A percentile compares a stretch with the other conserved stretches of the same genome.
phyloP scores from a whole-genome alignment of 1,140 invertebrate species.

The Drosophila varians region DNA sequence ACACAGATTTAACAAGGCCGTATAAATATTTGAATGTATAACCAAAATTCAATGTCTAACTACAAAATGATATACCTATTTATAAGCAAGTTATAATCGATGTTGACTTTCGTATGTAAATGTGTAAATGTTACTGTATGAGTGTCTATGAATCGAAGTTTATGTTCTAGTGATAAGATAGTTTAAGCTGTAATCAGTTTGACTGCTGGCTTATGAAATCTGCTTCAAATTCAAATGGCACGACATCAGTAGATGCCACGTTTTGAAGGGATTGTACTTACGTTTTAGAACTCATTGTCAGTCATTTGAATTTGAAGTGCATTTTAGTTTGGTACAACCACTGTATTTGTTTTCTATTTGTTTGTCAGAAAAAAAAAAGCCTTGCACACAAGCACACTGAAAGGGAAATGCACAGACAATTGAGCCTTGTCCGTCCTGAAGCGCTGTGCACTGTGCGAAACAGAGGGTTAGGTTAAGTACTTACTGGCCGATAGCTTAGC shows the following conservation, averaged over 20 bases:
- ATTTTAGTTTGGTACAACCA: constrained; percentile 11
- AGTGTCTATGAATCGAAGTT: neutral
- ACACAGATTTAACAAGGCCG: constrained; percentile 24
- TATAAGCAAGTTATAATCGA: constrained; percentile 12
- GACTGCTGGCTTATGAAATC: constrained; percentile 3
- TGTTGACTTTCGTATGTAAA: constrained; percentile 3
- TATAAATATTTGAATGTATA: constrained; percentile 34
- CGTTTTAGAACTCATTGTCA: neutral
- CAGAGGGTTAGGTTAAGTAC: constrained; percentile 26
- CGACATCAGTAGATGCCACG: neutral
- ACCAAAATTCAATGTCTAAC: constrained; percentile 60
- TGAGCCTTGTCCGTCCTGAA: constrained; percentile 57
- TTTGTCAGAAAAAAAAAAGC: constrained; percentile 3
- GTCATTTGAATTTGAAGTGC: constrained; percentile 21
- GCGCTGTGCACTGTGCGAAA: constrained; percentile 5
- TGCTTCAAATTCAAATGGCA: constrained; percentile 6
- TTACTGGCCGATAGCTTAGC: constrained; percentile 47
- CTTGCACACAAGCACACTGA: constrained; percentile 20
- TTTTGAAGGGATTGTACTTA: neutral
- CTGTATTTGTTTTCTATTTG: neutral
- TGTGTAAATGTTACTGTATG: constrained; percentile 17
- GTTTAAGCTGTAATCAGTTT: neutral
- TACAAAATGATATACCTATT: constrained; percentile 30
- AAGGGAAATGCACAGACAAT: constrained; percentile 10
- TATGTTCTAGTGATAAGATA: neutral